phyloP scores from a whole-genome alignment of 2,888 invertebrate genomes.

The Fissipunctia ypsillon region DNA sequence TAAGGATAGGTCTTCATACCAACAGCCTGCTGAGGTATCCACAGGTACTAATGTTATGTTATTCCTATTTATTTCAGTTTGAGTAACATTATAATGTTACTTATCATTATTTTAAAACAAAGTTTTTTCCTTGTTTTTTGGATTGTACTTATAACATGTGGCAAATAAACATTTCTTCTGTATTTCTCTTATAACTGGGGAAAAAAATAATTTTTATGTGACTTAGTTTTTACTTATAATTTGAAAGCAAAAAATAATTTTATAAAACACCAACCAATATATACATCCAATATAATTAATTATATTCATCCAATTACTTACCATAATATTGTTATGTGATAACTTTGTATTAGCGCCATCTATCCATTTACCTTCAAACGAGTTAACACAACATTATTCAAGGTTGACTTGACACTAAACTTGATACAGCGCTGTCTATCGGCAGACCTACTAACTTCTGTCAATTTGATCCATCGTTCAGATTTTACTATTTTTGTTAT shows the following conservation, averaged over 20 bases:
- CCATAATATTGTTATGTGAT: background rate
- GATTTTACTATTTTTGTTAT: background rate
- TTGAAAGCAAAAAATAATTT: too few relatives aligned
- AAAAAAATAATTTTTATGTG: background rate
- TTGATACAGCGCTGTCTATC: slow-evolving; percentile 76
- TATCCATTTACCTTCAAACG: slow-evolving; percentile 66
- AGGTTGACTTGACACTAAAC: slow-evolving; percentile 72
- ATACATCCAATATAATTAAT: too few relatives aligned
- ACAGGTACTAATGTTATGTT: slow-evolving; percentile 90
- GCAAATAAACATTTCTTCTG: too few relatives aligned
- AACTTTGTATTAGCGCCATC: slow-evolving; percentile 74
- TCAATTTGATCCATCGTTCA: background rate
- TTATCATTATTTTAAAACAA: too few relatives aligned
- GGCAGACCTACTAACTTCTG: slow-evolving; percentile 4
- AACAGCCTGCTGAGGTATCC: slow-evolving; percentile 90
- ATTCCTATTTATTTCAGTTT: background rate
- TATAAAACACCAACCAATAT: too few relatives aligned
- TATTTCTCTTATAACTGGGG: background rate
- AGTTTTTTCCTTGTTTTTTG: background rate
- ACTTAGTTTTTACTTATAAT: background rate
- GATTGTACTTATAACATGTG: background rate
- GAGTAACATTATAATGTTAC: background rate
- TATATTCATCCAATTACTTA: background rate
- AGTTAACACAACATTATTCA: slow-evolving; percentile 33
- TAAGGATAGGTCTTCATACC: slow-evolving; percentile 88